phyloP scores from a whole-genome alignment of 2,888 invertebrate species.

The Sinohyriopsis cumingii region DNA sequence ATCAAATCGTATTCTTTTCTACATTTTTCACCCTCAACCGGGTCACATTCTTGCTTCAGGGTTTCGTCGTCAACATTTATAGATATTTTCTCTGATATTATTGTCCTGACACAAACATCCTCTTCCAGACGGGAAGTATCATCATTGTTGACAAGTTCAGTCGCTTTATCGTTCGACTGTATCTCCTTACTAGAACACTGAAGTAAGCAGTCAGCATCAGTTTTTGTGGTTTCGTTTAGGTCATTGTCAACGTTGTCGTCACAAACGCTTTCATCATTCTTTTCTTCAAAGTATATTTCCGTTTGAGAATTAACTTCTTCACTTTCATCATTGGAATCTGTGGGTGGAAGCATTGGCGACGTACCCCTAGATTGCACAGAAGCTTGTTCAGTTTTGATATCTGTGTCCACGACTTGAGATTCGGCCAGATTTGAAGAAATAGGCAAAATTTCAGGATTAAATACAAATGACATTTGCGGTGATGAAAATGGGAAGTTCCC shows the following conservation, averaged over 20 bases:
- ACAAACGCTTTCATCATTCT: conserved; percentile 17
- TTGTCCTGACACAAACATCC: no score
- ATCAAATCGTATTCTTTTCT: no score
- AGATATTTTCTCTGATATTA: no score
- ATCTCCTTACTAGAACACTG: no score
- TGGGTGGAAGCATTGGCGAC: conserved; percentile 60
- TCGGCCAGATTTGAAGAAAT: conserved; percentile 30
- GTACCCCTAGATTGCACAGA: conserved; percentile 62
- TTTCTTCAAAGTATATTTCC: conserved; percentile 35
- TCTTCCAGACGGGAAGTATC: no score
- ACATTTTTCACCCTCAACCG: no score
- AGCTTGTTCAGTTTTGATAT: conserved; percentile 45
- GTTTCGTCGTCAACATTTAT: no score
- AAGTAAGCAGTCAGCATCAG: not conserved
- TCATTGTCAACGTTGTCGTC: not conserved
- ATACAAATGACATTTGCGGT: conserved; percentile 41
- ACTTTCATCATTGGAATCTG: conserved; percentile 34
- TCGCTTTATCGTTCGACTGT: no score
- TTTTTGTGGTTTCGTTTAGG: no score
- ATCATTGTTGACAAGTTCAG: no score
- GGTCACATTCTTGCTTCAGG: no score
- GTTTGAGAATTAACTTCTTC: conserved; percentile 20
- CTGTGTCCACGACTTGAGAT: conserved; percentile 22
- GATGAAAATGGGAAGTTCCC: conserved; percentile 20
- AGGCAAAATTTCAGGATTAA: conserved; percentile 41